Evolutionary conservation across 2,113 vertebrate species (phyloP).

Genomic region (Bufo bufo): DNA sequence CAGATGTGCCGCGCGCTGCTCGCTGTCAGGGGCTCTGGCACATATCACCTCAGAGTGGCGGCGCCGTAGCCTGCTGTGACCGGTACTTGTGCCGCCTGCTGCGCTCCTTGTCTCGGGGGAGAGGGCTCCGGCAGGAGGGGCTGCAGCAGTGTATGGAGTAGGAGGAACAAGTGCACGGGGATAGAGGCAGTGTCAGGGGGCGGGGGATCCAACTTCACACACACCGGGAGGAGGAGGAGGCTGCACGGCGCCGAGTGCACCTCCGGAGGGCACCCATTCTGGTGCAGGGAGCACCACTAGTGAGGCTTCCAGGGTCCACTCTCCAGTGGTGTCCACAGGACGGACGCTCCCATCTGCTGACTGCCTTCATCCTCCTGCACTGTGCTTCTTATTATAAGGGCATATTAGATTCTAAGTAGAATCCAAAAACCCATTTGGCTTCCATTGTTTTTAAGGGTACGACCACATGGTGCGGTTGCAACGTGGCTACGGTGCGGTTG

Average conservation of each 20-base stretch:
- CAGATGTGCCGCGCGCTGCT: constrained; percentile 58
- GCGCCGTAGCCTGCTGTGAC: constrained; percentile 19
- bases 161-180: constrained; percentile 56
- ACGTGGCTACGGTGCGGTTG: no score
- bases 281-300: no score
- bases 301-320: neutral
- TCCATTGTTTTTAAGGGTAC: no score
- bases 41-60: constrained; percentile 52
- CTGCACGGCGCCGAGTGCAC: neutral
- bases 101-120: constrained; percentile 39
- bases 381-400: no score
- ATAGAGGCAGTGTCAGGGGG: constrained; percentile 42
- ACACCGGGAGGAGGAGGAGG: constrained; percentile 28
- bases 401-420: no score
- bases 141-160: constrained; percentile 49
- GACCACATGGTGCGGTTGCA: no score
- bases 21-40: constrained; percentile 49
- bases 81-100: constrained; percentile 22
- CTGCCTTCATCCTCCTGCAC: no score
- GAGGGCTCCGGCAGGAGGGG: constrained; percentile 37
- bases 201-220: constrained; percentile 37
- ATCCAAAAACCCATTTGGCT: no score
- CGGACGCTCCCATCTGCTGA: no score
- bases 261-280: constrained; percentile 15
- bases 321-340: neutral